Base-by-base conservation (phyloP, 35 echinoderm and acorn worm genomes). In the Heliocidaris erythrogramma region DNA sequence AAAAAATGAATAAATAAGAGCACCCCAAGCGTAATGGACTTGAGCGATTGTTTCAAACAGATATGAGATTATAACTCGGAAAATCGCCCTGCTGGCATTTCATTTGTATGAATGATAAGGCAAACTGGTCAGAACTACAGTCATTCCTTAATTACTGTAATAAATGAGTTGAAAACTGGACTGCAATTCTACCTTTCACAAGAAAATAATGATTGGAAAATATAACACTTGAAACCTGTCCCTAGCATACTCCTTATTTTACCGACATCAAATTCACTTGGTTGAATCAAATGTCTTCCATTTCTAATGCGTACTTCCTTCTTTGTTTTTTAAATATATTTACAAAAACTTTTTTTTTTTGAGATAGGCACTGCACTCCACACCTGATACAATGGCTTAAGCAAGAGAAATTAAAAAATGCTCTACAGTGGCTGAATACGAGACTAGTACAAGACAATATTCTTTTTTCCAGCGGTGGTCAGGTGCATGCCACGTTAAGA, bases 321-420 rank as follows among this genome's bases (percentile, higher is more conserved):
- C 61, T 27, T 47, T 89, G 87, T 89, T 89, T 50, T 48, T 92
- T 92, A 92, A 92, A 92, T 92, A 92, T 92, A 92, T 92, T 52
- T 92, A 92, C 91, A 92, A 30, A 92, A 30, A 50, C 48, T 27
- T 59, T 52, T 92, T 47, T 32, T 91, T 92, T 52, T 30, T 56
- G 35, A 48, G 91, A 92, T 92, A 92, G 91, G 48, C 91, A 92
- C 91, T 30, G 91, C 91, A 92, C 91, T 92, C 49, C 91, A 92
- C 31, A 92, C 91, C 49, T 59, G 91, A 92, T 52, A 59, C 31
- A 49, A 30, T 32, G 16, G 49, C 49, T 48, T 59, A 92, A 92
- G 91, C 91, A 92, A 91, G 89, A 91, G 89, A 91, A 91, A 89
- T 89, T 89, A 89, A 32, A 89, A 89, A 89, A 89, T 89, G 87